A percentile compares a stretch with the other conserved stretches of the same genome.
phyloP scores from a whole-genome alignment of 2,888 invertebrate genomes.

The Chymomyza caudatula region DNA sequence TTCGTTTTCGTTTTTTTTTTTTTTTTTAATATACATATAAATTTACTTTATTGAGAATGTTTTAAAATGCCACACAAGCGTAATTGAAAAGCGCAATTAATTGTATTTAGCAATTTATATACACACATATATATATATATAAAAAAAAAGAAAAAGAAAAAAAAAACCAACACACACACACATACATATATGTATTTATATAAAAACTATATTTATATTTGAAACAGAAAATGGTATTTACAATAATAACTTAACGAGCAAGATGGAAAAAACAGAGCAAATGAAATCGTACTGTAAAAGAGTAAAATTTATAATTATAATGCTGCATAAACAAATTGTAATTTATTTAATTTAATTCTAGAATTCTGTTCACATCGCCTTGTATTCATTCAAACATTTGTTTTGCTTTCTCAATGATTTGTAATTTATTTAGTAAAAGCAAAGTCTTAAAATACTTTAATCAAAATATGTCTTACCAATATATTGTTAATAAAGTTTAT shows the following conservation, averaged over 20 bases:
- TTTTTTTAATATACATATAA: slow-evolving; percentile 24
- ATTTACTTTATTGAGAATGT: slow-evolving; percentile 10
- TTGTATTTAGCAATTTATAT: slow-evolving; percentile 68
- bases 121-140: slow-evolving; percentile 31
- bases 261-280: slow-evolving; percentile 27
- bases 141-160: too few species aligned
- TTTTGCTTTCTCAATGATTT: background rate
- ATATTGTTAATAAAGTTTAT: background rate
- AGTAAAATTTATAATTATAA: background rate
- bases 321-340: background rate
- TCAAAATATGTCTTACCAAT: background rate
- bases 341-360: background rate
- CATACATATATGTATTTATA: too few species aligned
- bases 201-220: slow-evolving; percentile 35
- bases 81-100: slow-evolving; percentile 61
- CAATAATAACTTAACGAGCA: slow-evolving; percentile 38
- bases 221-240: slow-evolving; percentile 57
- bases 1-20: slow-evolving; percentile 26
- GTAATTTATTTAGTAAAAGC: background rate
- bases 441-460: background rate
- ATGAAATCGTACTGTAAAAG: slow-evolving; percentile 8
- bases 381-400: background rate
- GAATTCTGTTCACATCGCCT: background rate
- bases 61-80: slow-evolving; percentile 53
- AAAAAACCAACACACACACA: too few species aligned